Base-by-base conservation (phyloP, 2,113 vertebrate species). In the Eonycteris spelaea region DNA sequence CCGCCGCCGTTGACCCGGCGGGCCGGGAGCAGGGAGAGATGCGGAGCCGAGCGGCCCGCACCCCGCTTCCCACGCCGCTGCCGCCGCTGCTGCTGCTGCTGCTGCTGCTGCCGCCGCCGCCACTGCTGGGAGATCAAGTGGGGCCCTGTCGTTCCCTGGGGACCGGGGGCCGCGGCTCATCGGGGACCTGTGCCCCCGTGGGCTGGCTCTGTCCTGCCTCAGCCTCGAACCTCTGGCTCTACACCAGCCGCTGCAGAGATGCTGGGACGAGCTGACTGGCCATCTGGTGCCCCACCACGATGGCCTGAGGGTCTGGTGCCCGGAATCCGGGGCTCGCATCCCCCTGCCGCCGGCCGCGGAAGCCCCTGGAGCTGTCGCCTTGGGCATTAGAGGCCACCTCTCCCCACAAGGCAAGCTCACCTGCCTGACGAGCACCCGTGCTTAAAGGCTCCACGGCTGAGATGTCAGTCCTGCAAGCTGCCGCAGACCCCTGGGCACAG, bases 381-480 rank as follows among this genome's bases (percentile, higher is more conserved):
- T 98, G 97, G 98, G 98, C 97, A 96, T 98, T 97, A 98, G 97
- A 97, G 95, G 95, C 87, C 97, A 94, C 97, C 92, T 97, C 97
- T 98, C 98, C 68, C 98, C 98, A 0, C 96, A 96, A 30, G 98
- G 99, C 68, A 75, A 87, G 59, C 92, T 99, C 96, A 98, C 98
- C 82, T 96, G n/a, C 97, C 98, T 79, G 98, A 98, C 6, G 80
- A 98, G 85, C 97, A 97, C 15, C 90, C 98, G 33, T 99, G 99
- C 97, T 98, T 99, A 97, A 97, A 95, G 55, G 98, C 99, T 38
- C 98, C 99, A 1, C 97, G 33, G 28, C 97, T 98, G 87, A 86
- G 74, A 82, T 93, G 82, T 92, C 97, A 93, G 57, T 67, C 98
- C 61, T 97, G 92, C 59, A 95, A 98, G 96, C 85, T 99, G 80